Conservation (phyloP, 2,113 vertebrate genomes). For the Meleagris gallopavo region DNA sequence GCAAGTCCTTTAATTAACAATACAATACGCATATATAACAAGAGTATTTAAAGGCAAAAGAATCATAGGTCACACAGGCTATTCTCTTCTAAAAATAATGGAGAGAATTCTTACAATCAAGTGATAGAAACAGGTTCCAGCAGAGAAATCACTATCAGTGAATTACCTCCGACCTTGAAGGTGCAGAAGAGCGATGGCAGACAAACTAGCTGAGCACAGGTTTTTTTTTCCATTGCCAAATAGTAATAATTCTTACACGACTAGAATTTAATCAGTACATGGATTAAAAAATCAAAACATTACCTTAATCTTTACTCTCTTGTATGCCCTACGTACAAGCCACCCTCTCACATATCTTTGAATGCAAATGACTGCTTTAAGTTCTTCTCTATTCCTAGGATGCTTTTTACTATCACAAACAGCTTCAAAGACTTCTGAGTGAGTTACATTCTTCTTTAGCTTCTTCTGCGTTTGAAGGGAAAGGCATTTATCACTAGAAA, state of each 20-base stretch:
- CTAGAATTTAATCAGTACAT: neutral
- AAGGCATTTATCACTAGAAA: neutral
- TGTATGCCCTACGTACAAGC: slow-evolving; percentile 3
- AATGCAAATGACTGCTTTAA: neutral
- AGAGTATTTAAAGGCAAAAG: neutral
- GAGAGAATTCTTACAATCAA: neutral
- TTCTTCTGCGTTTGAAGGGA: slow-evolving; percentile 26
- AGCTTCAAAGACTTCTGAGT: slow-evolving; percentile 46
- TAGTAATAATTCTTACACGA: neutral
- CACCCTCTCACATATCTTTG: slow-evolving; percentile 38
- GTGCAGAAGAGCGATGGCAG: neutral
- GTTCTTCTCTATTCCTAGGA: neutral
- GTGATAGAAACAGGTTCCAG: neutral
- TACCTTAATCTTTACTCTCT: slow-evolving; percentile 44
- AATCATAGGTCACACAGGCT: rapidly evolving
- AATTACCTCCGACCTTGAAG: neutral
- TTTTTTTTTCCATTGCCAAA: rapidly evolving
- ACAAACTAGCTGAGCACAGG: neutral
- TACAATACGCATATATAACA: neutral
- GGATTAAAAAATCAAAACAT: neutral
- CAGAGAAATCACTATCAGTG: rapidly evolving
- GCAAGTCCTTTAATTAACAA: neutral
- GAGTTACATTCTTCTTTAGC: slow-evolving; percentile 51
- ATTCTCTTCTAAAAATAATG: neutral
- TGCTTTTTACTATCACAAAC: neutral